Base-by-base conservation (phyloP, 2,888 invertebrate species). In the Embidobia sp. region DNA sequence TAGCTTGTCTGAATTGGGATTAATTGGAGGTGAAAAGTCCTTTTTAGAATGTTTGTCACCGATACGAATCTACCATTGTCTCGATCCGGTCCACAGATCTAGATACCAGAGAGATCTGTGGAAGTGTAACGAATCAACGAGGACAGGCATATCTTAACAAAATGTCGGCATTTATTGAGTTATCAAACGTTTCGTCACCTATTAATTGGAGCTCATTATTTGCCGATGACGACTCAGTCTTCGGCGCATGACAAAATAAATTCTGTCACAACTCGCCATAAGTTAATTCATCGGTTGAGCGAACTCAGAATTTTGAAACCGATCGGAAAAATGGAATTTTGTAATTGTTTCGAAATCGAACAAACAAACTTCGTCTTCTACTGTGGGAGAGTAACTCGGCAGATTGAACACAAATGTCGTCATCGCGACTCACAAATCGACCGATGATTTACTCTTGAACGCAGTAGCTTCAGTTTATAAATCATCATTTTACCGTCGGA, bases 151-250 rank as follows among this genome's bases (percentile, higher is more conserved):
- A 15, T 10, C 19, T 8, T 15, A 46, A 46, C 27, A 33, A 35
- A 48, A 29, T 10, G 61, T 61, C 48, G 64, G 51, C 33, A 19
- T 44, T 77, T 67, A 77, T 73, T 77, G 77, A 77, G 69, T 53
- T 74, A 77, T 74, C 73, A 77, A 69, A 53, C 59, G 57, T 73
- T 73, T 63, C 67, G 57, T 40, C 46, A 57, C 13, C 33, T 59
- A 67, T 74, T 69, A 77, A 77, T 77, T 77, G 64, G 53, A 40
- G 16, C 67, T 77, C 69, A 64, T 73, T 74, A 69, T 15, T 27
- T n/a, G n/a, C n/a, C n/a, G 35, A 33, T 46, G 1, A 26, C 33
- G 57, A 40, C 29, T 57, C 49, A 15, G 27, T 22, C 22, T 22
- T 22, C 22, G 3, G 3, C 22, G 22, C 22, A 48, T 53, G 10